Evolutionary conservation across 2,888 invertebrate genomes (phyloP).

Genomic region (Eurytoma californica): DNA sequence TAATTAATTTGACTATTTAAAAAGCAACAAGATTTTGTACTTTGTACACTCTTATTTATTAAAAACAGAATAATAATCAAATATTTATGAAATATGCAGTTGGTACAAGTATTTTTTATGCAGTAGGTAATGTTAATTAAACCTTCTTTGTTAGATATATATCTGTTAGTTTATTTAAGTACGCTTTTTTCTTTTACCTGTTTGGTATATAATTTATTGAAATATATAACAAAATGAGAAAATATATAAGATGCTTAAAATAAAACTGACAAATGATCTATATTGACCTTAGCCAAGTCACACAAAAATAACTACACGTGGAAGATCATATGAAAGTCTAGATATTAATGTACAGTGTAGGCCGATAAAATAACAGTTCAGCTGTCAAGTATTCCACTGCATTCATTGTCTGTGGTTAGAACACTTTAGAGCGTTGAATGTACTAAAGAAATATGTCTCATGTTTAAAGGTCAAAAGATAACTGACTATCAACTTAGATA

Average conservation of each 20-base stretch:
- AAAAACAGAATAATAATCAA: not conserved
- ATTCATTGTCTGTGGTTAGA: constrained; percentile 36
- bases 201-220: constrained; percentile 12
- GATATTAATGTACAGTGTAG: constrained; percentile 31
- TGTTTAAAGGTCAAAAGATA: constrained; percentile 58
- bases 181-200: constrained; percentile 11
- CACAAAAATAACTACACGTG: constrained; percentile 60
- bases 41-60: not conserved
- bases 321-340: constrained; percentile 37
- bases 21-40: too few species aligned
- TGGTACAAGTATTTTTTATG: not conserved
- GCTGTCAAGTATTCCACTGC: constrained; percentile 22
- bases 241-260: constrained; percentile 57
- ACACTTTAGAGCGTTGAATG: constrained; percentile 29
- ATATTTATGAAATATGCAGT: not conserved
- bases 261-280: constrained; percentile 60
- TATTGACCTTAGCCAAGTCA: constrained; percentile 59
- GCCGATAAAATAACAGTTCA: constrained; percentile 40
- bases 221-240: constrained; percentile 36
- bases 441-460: constrained; percentile 26
- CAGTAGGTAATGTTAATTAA: not conserved
- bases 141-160: not conserved
- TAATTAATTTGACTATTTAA: too few species aligned
- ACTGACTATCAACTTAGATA: constrained; percentile 42
- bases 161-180: not conserved